Base-by-base conservation (phyloP, 2,888 invertebrate genomes). In the Drosophila meridiana region DNA sequence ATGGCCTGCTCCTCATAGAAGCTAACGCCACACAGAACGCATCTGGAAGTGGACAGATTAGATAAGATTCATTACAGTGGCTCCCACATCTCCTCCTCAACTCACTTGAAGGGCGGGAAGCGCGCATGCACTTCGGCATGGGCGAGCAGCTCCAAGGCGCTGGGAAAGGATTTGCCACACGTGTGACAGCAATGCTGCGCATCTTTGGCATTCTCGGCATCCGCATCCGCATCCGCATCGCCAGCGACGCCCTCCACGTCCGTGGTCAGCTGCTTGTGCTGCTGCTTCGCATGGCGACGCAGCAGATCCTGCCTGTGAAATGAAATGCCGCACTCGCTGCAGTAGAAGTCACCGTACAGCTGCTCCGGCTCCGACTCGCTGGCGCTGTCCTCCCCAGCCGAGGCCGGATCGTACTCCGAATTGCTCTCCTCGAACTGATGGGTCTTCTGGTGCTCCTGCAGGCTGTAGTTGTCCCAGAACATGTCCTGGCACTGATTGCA, bases 401-500 rank as follows among this genome's bases (percentile, higher is more conserved):
- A 90, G 6, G 89, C 91, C 0, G 93, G 93, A 71, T 93, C 93
- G 65, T 93, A 93, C 72, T 93, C 93, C 0, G 93, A 93, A 59
- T 93, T 93, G 63, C 93, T 93, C 32, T 92, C 93, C 73, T 93
- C 93, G 48, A 94, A 95, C 80, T 95, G 95, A 83, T 95, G 95
- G 0, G 93, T 92, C 59, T 94, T 94, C 38, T 94, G 93, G 83
- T 96, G 96, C 56, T 95, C 95, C 47, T 94, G 93, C 81, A 96
- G 92, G 36, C 94, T 93, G 34, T 93, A 93, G 4, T 94, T 92
- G 83, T 95, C 95, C 96, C 96, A 97, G 92, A 97, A 97, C 95
- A 97, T 95, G 92, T 97, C 97, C 70, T 96, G 96, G 90, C 97
- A 97, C 74, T 95, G 95, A 47, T 95, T 95, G 91, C 97, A 97